Conservation (phyloP, 2,797 vertebrate genomes). For the Pogonophryne albipinna region DNA sequence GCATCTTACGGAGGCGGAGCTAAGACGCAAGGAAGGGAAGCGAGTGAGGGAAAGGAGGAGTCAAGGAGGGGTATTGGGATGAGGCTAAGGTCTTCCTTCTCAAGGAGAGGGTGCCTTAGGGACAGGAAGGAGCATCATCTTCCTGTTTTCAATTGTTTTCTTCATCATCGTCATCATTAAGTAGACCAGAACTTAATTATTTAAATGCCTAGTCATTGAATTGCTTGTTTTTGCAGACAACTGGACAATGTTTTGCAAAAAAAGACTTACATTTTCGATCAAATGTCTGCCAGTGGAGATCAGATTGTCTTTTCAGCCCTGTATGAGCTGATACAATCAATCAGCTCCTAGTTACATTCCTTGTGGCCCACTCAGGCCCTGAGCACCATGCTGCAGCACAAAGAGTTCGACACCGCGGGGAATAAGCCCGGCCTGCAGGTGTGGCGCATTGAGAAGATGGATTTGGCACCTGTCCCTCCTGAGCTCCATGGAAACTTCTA, state of each 20-base stretch:
- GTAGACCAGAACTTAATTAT: no score
- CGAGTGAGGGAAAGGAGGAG: no score
- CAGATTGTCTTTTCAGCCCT: not conserved
- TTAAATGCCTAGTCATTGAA: no score
- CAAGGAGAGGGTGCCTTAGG: no score
- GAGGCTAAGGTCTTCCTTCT: no score
- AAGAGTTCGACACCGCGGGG: slow-evolving; percentile 90
- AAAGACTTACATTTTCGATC: not conserved
- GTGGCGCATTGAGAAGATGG: slow-evolving; percentile 94
- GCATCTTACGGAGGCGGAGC: no score
- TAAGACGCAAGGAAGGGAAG: no score
- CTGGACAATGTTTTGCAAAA: not conserved
- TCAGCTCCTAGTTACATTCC: not conserved
- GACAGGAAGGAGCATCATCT: no score
- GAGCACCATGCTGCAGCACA: slow-evolving; percentile 83
- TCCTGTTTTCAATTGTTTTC: no score
- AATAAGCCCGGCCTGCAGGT: slow-evolving; percentile 92
- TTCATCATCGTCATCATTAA: no score
- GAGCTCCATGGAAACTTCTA: slow-evolving; percentile 90
- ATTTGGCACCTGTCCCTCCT: slow-evolving; percentile 87
- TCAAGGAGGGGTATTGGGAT: no score
- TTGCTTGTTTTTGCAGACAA: not conserved
- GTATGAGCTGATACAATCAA: not conserved
- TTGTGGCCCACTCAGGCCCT: slow-evolving; percentile 24
- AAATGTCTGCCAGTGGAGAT: not conserved